Evolutionary conservation across 2,797 vertebrate genomes (phyloP), one percentile per base, ranked within the genome.

Genomic region (Masticophis lateralis): DNA sequence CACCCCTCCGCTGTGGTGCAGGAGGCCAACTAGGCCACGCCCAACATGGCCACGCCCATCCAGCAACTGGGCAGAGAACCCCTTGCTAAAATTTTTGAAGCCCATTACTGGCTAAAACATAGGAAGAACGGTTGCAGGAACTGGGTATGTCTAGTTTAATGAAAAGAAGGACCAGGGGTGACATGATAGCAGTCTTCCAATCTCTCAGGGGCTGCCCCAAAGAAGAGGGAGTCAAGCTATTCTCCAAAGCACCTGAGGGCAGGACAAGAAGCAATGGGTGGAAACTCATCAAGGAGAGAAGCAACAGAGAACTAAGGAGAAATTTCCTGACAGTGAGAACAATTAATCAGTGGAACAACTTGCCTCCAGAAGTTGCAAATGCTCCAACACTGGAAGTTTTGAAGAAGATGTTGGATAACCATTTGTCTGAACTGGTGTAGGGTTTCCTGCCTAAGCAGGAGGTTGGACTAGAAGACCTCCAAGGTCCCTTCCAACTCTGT

Each of bases 211-310:
- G 2, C 7, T 32, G 14, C n/a, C n/a, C 1, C n/a, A 18, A 69
- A 69, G n/a, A 32, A 8, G 14, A 32, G 14, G 66, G n/a, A 1
- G 14, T 32, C 66, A 8, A 69, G 2, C 6, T 69, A 69, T 69
- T 32, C n/a, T 69, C 66, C 66, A 32, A 69, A 69, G 66, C 63
- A 69, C 13, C 63, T 32, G 28, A 16, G 0, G n/a, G n/a, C 6
- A 69, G 6, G 6, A 69, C 0, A 18, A 32, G 14, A 69, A 69
- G 14, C 1, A 69, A 32, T 0, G 5, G 66, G 0, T 32, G 16
- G 32, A 74, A 74, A 74, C 14, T 3, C 14, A 69, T 69, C 13
- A 69, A 69, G 13, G 63, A 69, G 13, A 32, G 63, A 32, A 69
- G 63, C 28, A 69, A 6, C 13, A 1, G 7, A 9, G 16, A 74